Evolutionary conservation across 2,113 vertebrate genomes (phyloP).

Genomic region (Delphinus delphis): DNA sequence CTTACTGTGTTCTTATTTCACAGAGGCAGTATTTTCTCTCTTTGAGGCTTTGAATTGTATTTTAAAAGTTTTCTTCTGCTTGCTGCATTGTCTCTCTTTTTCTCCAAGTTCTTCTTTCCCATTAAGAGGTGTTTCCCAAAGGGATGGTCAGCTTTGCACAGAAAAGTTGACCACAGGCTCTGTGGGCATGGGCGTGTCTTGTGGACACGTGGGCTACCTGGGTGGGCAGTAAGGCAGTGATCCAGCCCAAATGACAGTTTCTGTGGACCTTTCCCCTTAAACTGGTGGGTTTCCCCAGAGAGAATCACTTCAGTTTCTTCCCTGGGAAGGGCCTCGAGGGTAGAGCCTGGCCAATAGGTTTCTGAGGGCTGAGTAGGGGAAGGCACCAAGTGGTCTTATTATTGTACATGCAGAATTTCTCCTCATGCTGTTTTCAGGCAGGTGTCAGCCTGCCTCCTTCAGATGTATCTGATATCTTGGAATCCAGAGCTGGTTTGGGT

Average conservation of each 20-base stretch:
- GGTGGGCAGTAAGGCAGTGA: neutral
- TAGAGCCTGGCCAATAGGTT: neutral
- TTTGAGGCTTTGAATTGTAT: neutral
- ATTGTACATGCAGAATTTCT: neutral
- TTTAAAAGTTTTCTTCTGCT: neutral
- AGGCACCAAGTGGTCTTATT: neutral
- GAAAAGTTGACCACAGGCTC: neutral
- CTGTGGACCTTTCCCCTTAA: neutral
- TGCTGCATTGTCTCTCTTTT: neutral
- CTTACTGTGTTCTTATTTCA: neutral
- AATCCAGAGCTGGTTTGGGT: neutral
- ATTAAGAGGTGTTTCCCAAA: neutral
- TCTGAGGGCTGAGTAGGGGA: neutral
- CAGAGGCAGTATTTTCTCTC: neutral
- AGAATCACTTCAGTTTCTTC: neutral
- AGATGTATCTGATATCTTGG: neutral
- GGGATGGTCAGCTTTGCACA: neutral
- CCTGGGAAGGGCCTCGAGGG: neutral
- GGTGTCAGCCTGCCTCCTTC: neutral
- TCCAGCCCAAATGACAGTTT: neutral
- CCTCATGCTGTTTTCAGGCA: neutral
- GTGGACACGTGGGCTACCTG: too few relatives aligned
- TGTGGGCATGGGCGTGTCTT: neutral
- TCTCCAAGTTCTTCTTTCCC: neutral
- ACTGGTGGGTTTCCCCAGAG: neutral